Base-by-base conservation (phyloP, 2,113 vertebrate species). In the Regulus satrapa region DNA sequence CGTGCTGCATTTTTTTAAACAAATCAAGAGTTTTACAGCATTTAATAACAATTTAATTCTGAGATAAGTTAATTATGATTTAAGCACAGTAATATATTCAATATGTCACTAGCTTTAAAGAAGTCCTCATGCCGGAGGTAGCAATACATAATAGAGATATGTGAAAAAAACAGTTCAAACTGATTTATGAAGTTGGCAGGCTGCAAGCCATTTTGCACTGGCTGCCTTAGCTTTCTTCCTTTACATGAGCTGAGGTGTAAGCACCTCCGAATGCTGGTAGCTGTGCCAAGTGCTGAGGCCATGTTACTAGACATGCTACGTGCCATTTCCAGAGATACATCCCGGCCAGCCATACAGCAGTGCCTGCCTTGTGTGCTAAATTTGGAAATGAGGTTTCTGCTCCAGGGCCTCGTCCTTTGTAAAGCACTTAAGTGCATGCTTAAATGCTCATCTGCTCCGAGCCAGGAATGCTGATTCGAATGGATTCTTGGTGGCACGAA, bases 21-120 rank as follows among this genome's bases (percentile, higher is more conserved):
- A 97, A 97, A 95, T 90, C 93, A 93, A 46, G 85, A 91, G 89
- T 97, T 98, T 98, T 97, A 95, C 94, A 95, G 78, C 93, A 95
- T 96, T 98, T 98, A 98, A 96, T 95, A 94, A 91, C 55, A 91
- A 96, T 97, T 98, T 97, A 98, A 96, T 97, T 97, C 78, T 88
- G 62, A 78, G 72, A 81, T 87, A 93, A 85, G 63, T 89, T 94
- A 94, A 85, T 93, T 74, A 85, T 85, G 73, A 94, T 94, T 93
- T 96, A 96, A 96, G 72, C 78, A 58, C 71, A 73, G 71, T 93
- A 96, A 95, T 82, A 94, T 93, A 94, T 91, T 96, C 83, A 76
- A 34, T 76, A 76, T 91, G 88, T 88, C 91, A 82, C 80, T 80
- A 94, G 56, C 31, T 95, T 91, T 95, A 92, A 85, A 80, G 71